Evolutionary conservation across 2,888 invertebrate genomes (phyloP), one percentile per base, ranked within the genome.

Genomic region (Phyto melanocephala): DNA sequence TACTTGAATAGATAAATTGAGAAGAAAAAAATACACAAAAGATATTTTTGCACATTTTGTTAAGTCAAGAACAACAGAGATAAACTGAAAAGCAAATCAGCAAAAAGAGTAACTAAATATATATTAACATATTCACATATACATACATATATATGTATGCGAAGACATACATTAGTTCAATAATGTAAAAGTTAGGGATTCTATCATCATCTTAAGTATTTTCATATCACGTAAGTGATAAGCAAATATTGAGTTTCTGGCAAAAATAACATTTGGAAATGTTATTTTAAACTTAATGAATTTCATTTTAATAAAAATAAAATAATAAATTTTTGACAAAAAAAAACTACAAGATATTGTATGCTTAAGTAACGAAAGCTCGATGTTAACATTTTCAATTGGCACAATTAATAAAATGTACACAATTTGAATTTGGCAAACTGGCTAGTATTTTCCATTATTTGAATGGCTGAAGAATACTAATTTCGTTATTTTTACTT

Each of bases 201-300:
- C 28, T n/a, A 54, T 54, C 28, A 28, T 13, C 52, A 52, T 24
- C 24, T 52, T 24, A 24, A 54, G 28, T 28, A 54, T 54, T 54
- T 54, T 54, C 52, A n/a, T 28, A 54, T 54, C 52, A 54, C 52
- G 52, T 54, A 54, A 54, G 28, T n/a, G 24, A 54, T 28, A 54
- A 28, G 28, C n/a, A 54, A 54, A 54, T n/a, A 54, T 28, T 54
- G 52, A n/a, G 13, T 7, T 6, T 54, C 28, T n/a, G 28, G n/a
- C n/a, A 54, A 54, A 28, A 54, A 54, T n/a, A 54, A 54, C 28
- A 54, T 54, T 54, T n/a, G 7, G 24, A 50, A 7, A 28, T 52
- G n/a, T 52, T 52, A n/a, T 13, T n/a, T 13, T 28, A 0, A 2
- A 24, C 28, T 28, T 28, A 24, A n/a, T 11, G 28, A 13, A 24